Base-by-base conservation (phyloP, 2,888 invertebrate species). In the Sympetrum striolatum region DNA sequence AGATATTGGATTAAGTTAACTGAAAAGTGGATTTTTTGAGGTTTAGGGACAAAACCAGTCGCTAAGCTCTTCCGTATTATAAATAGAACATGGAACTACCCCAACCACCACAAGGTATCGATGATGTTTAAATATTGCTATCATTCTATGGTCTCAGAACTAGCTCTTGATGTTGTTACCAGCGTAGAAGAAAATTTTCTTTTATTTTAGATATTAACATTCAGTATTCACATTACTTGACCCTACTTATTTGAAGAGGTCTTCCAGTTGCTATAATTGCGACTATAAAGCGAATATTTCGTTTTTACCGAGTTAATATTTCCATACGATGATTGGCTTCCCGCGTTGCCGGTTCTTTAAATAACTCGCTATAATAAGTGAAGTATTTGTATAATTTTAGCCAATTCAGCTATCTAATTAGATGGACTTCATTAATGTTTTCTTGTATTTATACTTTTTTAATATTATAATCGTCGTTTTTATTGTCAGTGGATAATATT, bases 11-110 rank as follows among this genome's bases (percentile, higher is more conserved):
- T 60, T 14, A 60, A 60, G 37, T 35, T 86, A 37, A 86, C 58
- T 86, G 86, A 60, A 86, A 86, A 64, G 60, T 58, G 37, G 60
- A 60, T 86, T 60, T 60, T 86, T 86, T 86, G 86, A 86, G 86
- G n/a, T 60, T 86, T 86, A 4, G 60, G 12, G 37, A 60, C 64
- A 86, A 10, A 37, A 60, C 14, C 22, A 39, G 86, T 86, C 22
- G 3, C 18, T 60, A 37, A n/a, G 10, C 37, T 58, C 22, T 86
- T 39, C 37, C 4, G 64, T 14, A 22, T 64, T 37, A n/a, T 37
- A 64, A 37, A 18, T 10, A 10, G 60, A 37, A 86, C 86, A 86
- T 86, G 86, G 86, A 86, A 86, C 86, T 86, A 37, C 86, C 86
- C 60, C 86, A 86, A 60, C 86, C 86, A 18, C 86, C 86, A 14